Evolutionary conservation across 2,797 vertebrate species (phyloP).

Genomic region (Picus viridis): DNA sequence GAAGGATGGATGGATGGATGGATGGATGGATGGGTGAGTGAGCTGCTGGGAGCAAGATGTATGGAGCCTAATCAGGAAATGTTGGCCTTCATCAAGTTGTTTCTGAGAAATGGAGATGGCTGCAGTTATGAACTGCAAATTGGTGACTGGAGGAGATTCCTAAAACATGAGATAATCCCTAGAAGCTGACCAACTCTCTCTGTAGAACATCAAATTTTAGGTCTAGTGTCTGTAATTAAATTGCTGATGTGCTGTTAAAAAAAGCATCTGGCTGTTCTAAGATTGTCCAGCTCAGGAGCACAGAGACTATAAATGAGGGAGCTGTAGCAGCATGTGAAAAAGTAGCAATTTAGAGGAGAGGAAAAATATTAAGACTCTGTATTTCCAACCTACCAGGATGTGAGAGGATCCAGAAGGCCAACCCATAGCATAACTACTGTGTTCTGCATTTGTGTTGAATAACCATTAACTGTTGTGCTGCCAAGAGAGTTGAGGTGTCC

Average conservation of each 20-base stretch:
- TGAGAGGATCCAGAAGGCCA: background rate
- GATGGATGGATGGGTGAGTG: background rate
- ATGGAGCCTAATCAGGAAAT: conserved; percentile 53
- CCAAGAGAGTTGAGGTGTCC: background rate
- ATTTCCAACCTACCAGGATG: background rate
- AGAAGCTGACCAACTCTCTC: conserved; percentile 39
- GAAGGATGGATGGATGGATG: background rate
- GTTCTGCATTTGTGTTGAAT: background rate
- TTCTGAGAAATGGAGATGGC: conserved; percentile 46
- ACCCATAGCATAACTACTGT: background rate
- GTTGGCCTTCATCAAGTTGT: background rate
- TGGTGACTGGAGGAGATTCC: conserved; percentile 61
- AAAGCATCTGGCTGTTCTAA: conserved; percentile 49
- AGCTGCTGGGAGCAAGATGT: background rate
- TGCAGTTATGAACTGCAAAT: conserved; percentile 62
- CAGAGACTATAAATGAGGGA: background rate
- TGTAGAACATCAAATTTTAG: conserved; percentile 64
- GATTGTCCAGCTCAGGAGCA: background rate
- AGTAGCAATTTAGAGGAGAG: background rate
- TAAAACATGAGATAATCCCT: conserved; percentile 71
- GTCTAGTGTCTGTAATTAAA: conserved; percentile 66
- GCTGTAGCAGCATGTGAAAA: background rate
- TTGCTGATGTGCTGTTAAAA: conserved; percentile 61
- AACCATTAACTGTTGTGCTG: fast-evolving
- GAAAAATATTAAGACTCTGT: background rate